Percentiles rank a stretch among this genome's conserved stretches.
These are phyloP conservation scores for Hololepta plana DNA, from an alignment of 2,888 invertebrate species.

Conservation along the genomic window DNA sequence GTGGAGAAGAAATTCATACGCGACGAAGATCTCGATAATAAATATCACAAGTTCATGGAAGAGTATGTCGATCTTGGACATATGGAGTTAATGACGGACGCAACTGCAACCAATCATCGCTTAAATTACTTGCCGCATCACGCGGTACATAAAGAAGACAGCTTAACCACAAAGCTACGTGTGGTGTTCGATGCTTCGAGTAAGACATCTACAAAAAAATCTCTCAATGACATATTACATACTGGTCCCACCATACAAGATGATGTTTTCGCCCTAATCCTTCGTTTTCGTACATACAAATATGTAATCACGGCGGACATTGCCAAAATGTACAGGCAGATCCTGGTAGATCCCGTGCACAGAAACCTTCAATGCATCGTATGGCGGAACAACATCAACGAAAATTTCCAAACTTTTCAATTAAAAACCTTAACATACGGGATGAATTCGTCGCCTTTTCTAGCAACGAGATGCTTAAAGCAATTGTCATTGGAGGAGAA, in stretches of 20 bases:
- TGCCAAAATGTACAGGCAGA: slow-evolving; percentile 15
- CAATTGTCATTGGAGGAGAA: background rate
- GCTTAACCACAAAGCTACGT: slow-evolving; percentile 8
- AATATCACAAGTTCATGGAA: slow-evolving; percentile 6
- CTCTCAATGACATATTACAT: slow-evolving; percentile 8
- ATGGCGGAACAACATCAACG: slow-evolving; percentile 10
- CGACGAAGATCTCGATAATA: slow-evolving; percentile 5
- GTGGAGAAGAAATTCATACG: slow-evolving; percentile 9
- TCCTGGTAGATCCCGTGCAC: slow-evolving; percentile 11
- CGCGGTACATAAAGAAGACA: slow-evolving; percentile 8
- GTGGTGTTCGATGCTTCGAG: slow-evolving; percentile 9
- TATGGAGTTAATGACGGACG: slow-evolving; percentile 5
- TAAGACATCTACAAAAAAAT: slow-evolving; percentile 5
- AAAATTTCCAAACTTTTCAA: slow-evolving; percentile 8
- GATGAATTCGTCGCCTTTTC: slow-evolving; percentile 10
- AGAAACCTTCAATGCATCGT: slow-evolving; percentile 12
- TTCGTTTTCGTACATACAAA: slow-evolving; percentile 13
- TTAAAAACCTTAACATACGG: slow-evolving; percentile 13
- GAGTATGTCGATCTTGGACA: slow-evolving; percentile 7
- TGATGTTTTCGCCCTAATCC: slow-evolving; percentile 9
- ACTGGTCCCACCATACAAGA: slow-evolving; percentile 9
- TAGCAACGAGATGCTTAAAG: slow-evolving; percentile 10
- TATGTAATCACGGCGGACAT: slow-evolving; percentile 15
- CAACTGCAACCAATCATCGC: no score
- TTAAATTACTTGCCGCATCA: slow-evolving; percentile 9